These are phyloP conservation scores for Dryadula phaetusa DNA, from an alignment of 2,888 invertebrate genomes.

Conservation along the genomic window DNA sequence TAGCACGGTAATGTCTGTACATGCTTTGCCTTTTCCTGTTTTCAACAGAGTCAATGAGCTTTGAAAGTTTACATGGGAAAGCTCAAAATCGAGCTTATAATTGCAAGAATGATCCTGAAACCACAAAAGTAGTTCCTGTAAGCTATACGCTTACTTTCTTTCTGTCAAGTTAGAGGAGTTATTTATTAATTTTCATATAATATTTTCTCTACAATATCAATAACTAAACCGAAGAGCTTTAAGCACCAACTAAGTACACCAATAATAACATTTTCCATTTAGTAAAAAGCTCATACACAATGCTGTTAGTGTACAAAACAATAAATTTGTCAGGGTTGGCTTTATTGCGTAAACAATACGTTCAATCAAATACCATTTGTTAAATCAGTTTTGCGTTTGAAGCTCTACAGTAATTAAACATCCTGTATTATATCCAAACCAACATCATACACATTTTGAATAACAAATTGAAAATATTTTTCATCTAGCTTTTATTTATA, in stretches of 20 bases:
- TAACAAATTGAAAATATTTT: neutral
- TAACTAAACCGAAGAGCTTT: neutral
- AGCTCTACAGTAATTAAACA: slow-evolving; percentile 13
- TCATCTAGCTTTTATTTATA: neutral
- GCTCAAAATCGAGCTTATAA: neutral
- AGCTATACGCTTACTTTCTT: too few species aligned
- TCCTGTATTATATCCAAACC: neutral
- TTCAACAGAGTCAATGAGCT: neutral
- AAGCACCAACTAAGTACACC: neutral
- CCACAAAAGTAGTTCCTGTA: neutral
- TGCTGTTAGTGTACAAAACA: slow-evolving; percentile 3
- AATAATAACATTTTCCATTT: slow-evolving; percentile 5
- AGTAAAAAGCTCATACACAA: neutral
- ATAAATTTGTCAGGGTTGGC: slow-evolving; percentile 4
- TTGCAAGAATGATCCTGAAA: neutral
- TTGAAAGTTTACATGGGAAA: neutral
- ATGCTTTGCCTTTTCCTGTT: neutral
- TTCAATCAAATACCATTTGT: slow-evolving; percentile 5
- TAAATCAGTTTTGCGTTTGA: neutral
- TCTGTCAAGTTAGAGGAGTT: too few species aligned
- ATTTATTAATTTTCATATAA: too few species aligned
- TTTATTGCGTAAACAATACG: slow-evolving; percentile 14
- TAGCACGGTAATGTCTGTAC: too few species aligned
- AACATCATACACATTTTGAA: neutral
- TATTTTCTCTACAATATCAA: neutral